Conservation (phyloP, 2,888 invertebrate species). For the Patella depressa region DNA sequence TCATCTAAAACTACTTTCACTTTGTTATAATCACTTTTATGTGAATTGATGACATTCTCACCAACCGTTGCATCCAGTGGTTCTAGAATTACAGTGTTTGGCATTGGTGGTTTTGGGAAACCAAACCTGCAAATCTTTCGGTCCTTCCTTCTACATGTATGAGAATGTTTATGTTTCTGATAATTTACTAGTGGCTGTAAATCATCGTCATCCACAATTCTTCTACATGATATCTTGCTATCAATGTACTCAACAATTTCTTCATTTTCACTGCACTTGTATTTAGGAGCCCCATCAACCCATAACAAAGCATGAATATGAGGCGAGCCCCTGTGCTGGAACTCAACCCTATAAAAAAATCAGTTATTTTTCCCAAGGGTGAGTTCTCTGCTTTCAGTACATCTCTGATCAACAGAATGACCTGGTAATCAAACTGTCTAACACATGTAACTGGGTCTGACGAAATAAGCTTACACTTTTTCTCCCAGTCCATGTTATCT, state of each 20-base stretch:
- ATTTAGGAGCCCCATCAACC: too few relatives aligned
- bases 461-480: conserved; percentile 37
- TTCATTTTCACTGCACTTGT: too few relatives aligned
- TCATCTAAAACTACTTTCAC: not conserved
- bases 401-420: conserved; percentile 35
- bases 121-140: conserved; percentile 37
- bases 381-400: conserved; percentile 19
- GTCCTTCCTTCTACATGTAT: too few relatives aligned
- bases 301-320: too few relatives aligned
- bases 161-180: too few relatives aligned
- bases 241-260: too few relatives aligned
- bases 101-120: conserved; percentile 21
- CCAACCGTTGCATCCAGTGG: not conserved
- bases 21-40: not conserved
- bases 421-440: conserved; percentile 44
- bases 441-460: conserved; percentile 48
- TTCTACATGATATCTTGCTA: too few relatives aligned
- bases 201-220: too few relatives aligned
- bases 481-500: conserved; percentile 30
- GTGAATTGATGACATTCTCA: not conserved
- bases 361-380: too few relatives aligned
- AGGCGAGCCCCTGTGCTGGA: conserved; percentile 47
- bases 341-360: conserved; percentile 46
- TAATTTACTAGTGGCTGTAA: too few relatives aligned
- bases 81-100: not conserved